Evolutionary conservation across 2,797 vertebrate genomes (phyloP).

Genomic region (Callimico goeldii): DNA sequence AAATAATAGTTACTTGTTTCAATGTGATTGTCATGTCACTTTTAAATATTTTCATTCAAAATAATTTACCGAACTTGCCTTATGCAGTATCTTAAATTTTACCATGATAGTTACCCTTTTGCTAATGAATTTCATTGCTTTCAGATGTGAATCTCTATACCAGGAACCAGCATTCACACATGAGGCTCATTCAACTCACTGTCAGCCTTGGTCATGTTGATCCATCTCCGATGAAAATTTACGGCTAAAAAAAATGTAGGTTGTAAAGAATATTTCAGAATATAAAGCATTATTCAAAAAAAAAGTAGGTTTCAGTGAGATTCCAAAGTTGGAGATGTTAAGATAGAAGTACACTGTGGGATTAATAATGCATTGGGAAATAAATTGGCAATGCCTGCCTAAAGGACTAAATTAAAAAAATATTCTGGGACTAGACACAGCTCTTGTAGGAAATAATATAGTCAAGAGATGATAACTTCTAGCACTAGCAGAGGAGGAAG

Average conservation of each 20-base stretch:
- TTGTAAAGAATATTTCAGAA: neutral
- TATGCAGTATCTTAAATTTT: constrained; percentile 12
- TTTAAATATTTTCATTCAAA: constrained; percentile 38
- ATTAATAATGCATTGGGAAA: neutral
- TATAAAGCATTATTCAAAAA: neutral
- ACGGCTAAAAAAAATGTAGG: neutral
- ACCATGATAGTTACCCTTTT: neutral
- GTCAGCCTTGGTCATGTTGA: neutral
- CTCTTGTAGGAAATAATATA: neutral
- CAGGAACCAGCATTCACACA: neutral
- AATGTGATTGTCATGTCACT: constrained; percentile 32
- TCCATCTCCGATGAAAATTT: neutral
- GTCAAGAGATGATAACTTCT: neutral
- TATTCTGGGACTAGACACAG: neutral
- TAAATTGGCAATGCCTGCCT: neutral
- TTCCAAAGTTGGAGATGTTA: neutral
- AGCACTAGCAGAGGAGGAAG: neutral
- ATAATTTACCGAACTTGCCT: constrained; percentile 31
- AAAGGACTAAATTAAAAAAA: neutral
- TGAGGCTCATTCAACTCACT: neutral
- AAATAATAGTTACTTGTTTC: constrained; percentile 51
- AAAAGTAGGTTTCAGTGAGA: neutral
- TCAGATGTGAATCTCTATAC: neutral
- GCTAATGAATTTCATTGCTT: neutral
- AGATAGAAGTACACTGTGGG: neutral